These are phyloP conservation scores for Tamandua tetradactyla DNA, from an alignment of 2,797 vertebrate species.

Conservation along the genomic window DNA sequence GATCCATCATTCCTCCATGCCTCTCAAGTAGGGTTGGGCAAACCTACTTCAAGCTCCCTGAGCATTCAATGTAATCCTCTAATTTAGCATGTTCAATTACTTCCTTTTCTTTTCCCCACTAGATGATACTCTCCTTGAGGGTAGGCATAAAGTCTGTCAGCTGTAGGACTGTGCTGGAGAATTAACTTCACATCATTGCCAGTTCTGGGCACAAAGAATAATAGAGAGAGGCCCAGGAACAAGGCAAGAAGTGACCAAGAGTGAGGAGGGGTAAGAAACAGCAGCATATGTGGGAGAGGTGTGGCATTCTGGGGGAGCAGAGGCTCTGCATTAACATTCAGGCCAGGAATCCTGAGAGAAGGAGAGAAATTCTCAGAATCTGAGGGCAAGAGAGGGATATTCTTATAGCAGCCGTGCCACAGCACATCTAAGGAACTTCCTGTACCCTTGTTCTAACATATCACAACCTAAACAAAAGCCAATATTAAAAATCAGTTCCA, in stretches of 20 bases:
- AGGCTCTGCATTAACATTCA: not conserved
- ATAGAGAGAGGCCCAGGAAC: not conserved
- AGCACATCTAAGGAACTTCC: not conserved
- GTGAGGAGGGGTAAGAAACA: not conserved
- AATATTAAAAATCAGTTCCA: constrained; percentile 9
- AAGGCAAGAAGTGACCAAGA: not conserved
- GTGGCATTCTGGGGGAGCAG: not conserved
- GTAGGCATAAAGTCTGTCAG: not conserved
- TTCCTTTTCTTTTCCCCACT: not conserved
- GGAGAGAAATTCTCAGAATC: not conserved
- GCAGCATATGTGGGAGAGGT: not conserved
- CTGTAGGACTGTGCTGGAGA: not conserved
- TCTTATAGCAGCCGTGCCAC: not conserved
- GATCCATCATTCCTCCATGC: not conserved
- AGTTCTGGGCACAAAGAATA: not conserved
- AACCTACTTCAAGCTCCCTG: not conserved
- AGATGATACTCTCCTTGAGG: not conserved
- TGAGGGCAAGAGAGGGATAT: not conserved
- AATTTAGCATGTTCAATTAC: not conserved
- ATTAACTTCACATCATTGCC: not conserved
- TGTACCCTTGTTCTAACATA: not conserved
- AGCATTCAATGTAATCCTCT: not conserved
- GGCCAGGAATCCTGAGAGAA: not conserved
- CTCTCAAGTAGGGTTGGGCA: not conserved
- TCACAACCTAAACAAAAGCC: not conserved